Evolutionary conservation across 1,140 invertebrate species (phyloP).

Genomic region (Nymphalis io): DNA sequence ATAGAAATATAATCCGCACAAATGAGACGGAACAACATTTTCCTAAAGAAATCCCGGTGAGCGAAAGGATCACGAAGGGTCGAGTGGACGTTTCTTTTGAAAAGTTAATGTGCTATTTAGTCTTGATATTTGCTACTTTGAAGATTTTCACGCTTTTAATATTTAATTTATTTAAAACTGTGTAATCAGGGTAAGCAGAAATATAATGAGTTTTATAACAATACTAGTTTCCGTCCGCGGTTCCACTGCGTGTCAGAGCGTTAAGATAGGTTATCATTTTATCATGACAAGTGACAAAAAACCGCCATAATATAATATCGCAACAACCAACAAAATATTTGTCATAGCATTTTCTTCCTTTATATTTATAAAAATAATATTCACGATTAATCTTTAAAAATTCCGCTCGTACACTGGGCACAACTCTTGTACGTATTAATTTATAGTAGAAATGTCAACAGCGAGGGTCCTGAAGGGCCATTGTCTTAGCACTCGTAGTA

Average conservation of each 20-base stretch:
- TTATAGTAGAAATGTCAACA: conserved; percentile 11
- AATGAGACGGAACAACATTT: conserved; percentile 34
- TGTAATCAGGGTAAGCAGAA: conserved; percentile 33
- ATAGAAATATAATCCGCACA: conserved; percentile 5
- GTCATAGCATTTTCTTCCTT: no score
- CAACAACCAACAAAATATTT: no score
- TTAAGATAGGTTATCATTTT: no score
- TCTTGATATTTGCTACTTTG: conserved; percentile 42
- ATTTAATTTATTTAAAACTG: conserved; percentile 32
- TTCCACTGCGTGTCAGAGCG: no score
- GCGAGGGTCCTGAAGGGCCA: conserved; percentile 14
- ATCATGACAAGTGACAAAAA: no score
- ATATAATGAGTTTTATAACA: neutral
- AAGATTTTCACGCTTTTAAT: conserved; percentile 34
- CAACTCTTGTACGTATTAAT: neutral
- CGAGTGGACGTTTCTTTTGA: conserved; percentile 57
- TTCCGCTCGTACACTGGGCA: neutral
- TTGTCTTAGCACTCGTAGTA: conserved; percentile 25
- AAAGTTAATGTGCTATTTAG: conserved; percentile 56
- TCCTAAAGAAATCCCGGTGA: conserved; percentile 43
- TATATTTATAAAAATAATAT: no score
- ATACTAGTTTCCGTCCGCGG: no score
- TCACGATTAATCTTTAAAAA: no score
- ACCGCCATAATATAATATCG: no score
- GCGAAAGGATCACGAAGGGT: conserved; percentile 48